Base-by-base conservation (phyloP, 2,888 invertebrate genomes). In the Cartodere bifasciata region DNA sequence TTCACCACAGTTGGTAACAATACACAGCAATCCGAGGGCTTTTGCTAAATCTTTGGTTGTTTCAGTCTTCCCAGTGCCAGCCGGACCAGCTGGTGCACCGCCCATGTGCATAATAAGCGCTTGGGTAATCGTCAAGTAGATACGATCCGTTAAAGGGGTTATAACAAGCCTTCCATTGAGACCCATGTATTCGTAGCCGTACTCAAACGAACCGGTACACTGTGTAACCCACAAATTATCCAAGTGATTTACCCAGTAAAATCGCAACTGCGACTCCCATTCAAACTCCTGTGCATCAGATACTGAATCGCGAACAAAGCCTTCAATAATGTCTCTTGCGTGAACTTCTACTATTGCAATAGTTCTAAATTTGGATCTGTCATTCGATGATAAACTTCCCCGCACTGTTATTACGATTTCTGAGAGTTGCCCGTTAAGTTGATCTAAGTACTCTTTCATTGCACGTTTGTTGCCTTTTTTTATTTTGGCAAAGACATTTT, bases 161-260 rank as follows among this genome's bases (percentile, higher is more conserved):
- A 91, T 83, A 5, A 92, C 91, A 32, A 92, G 66, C 22, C 91
- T 73, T 0, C 87, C 90, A 55, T 88, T 90, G 6, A 91, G 61
- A 0, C 92, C 92, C 88, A 91, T 90, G 56, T 92, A 92, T 55
- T 92, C 92, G 55, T 91, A 92, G 3, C 92, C 92, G 49, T 90
- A 92, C 37, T 87, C 83, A 53, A 92, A 92, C 13, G 71, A 62
- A 23, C 86, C 85, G 12, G 81, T 80, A 52, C 91, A 92, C 52
- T 92, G 92, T 13, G 75, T 68, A 12, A 90, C 76, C 60, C 76
- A 75, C 11, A 88, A 57, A 47, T 85, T 82, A 52, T 91, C 88
- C 23, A 76, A 64, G 34, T 72, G 69, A 50, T 79, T 83, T 2
- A 80, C 63, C 92, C 92, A 92, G 53, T 92, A 92, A 63, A 90